Evolutionary conservation across 2,888 invertebrate species (phyloP).

Genomic region (Xylocampa areola): DNA sequence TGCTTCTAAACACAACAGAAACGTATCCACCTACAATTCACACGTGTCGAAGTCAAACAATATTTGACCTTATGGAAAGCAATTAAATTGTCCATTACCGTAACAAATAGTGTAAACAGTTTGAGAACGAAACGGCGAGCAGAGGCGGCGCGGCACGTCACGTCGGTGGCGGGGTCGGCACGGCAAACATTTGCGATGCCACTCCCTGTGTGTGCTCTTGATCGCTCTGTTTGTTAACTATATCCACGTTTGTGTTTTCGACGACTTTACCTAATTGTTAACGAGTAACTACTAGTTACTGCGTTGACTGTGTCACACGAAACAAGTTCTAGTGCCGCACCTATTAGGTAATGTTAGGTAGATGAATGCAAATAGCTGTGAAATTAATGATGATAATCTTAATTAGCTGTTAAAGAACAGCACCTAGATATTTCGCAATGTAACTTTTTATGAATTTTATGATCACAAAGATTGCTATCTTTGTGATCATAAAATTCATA

Average conservation of each 20-base stretch:
- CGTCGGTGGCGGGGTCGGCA: constrained; percentile 34
- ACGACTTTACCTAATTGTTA: constrained; percentile 26
- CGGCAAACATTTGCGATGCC: constrained; percentile 79
- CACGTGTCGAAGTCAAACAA: constrained; percentile 65
- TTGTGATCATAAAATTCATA: too few species aligned
- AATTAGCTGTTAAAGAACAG: too few species aligned
- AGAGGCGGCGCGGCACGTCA: constrained; percentile 62
- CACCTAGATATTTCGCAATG: too few species aligned
- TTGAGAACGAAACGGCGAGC: constrained; percentile 70
- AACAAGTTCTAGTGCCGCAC: too few species aligned
- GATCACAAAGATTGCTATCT: too few species aligned
- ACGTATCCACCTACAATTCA: constrained; percentile 27
- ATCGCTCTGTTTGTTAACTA: constrained; percentile 71
- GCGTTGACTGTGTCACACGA: not conserved
- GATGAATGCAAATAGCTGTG: not conserved
- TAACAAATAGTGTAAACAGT: constrained; percentile 81
- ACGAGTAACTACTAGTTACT: constrained; percentile 8
- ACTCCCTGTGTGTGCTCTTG: constrained; percentile 75
- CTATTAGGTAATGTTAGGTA: not conserved
- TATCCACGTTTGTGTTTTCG: constrained; percentile 57
- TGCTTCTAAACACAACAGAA: constrained; percentile 3
- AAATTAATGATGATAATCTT: too few species aligned
- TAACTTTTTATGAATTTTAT: too few species aligned
- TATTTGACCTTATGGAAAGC: constrained; percentile 72
- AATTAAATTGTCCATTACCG: constrained; percentile 84